Base-by-base conservation (phyloP, 2,797 vertebrate genomes). In the Emydoidea blandingii region DNA sequence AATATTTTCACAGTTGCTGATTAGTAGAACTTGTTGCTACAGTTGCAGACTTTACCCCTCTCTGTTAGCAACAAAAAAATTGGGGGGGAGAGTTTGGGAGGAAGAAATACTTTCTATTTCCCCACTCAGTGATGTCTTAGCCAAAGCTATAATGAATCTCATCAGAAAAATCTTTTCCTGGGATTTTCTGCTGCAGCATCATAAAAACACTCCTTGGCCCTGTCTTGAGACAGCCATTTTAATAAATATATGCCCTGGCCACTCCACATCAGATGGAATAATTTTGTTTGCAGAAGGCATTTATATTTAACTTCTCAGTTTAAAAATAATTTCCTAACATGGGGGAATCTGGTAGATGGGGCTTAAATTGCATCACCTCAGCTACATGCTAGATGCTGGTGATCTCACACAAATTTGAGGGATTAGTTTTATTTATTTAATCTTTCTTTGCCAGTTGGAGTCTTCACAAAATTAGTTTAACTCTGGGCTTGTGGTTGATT, bases 1-100 rank as follows among this genome's bases (percentile, higher is more conserved):
- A 86, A 92, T 1, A 76, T 93, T 86, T 90, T 95, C 92, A 86
- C 91, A 79, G 65, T 53, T 91, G 54, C 27, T 37, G 88, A 83
- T 76, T 19, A 85, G 81, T 53, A 81, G 84, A 94, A 27, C 12
- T 37, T 41, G 62, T 74, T 8, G 12, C 86, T 37, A 53, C 76
- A 83, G 37, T 31, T 50, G 53, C 23, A 9, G 79, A 76, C 44
- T 95, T 95, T 44, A 62, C 56, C 9, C 44, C 21, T 81, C 14
- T 19, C 89, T 37, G n/a, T 68, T 93, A 90, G 84, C 65, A 82
- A 54, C 11, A 59, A 59, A 59, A 12, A 29, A 27, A 52, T 29
- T 57, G 10, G 5, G 53, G 18, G 53, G 19, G 9, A 56, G 54
- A 23, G 54, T 65, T 65, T 31, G 41, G 59, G 49, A 5, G 88